Conservation (phyloP, 2,797 vertebrate species). For the Clarias pachynema region DNA sequence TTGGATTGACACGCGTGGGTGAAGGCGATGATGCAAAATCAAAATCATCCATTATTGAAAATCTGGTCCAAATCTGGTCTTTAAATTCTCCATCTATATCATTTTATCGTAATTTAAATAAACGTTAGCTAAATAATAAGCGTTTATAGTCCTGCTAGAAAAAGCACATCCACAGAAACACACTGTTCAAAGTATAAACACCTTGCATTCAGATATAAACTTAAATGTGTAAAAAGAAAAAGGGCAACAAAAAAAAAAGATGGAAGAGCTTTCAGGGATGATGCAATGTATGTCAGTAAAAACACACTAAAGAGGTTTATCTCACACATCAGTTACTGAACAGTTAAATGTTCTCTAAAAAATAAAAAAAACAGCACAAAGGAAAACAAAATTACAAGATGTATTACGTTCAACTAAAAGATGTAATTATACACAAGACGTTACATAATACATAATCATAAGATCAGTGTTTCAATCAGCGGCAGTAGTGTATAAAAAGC, state of each 20-base stretch:
- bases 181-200: neutral
- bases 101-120: neutral
- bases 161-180: neutral
- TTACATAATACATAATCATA: neutral
- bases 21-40: neutral
- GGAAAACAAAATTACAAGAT: neutral
- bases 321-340: neutral
- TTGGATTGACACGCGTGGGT: neutral
- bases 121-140: neutral
- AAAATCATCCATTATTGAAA: neutral
- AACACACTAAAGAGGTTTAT: neutral
- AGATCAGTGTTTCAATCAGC: neutral
- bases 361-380: neutral
- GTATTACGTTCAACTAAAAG: neutral
- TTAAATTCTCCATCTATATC: neutral
- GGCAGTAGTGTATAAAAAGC: neutral
- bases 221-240: neutral
- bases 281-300: neutral
- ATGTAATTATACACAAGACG: neutral
- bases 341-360: neutral
- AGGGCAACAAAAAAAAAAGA: neutral
- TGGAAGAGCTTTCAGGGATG: neutral
- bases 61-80: neutral
- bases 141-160: neutral
- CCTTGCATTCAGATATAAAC: neutral